phyloP scores from a whole-genome alignment of 2,113 vertebrate genomes.

The Python bivittatus region DNA sequence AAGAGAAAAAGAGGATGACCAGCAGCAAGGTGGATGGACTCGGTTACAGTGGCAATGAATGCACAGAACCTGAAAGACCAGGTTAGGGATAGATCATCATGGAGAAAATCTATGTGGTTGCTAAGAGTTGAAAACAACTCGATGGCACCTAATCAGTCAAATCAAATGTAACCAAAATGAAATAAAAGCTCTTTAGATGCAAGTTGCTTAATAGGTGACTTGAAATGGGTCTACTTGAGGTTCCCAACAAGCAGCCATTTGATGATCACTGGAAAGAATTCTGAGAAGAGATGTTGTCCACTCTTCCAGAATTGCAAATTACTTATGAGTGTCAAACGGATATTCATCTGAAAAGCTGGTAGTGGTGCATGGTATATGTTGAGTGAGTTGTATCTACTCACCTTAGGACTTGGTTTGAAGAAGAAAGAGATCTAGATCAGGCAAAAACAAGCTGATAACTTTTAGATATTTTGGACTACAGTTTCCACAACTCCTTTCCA shows the following conservation, averaged over 20 bases:
- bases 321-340: background rate
- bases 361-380: background rate
- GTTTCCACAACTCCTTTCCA: background rate
- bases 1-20: too few relatives aligned
- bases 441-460: background rate
- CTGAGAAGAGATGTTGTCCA: background rate
- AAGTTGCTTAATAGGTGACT: background rate
- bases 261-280: fast-evolving
- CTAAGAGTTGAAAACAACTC: too few relatives aligned
- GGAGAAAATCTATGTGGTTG: too few relatives aligned
- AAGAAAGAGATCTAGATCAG: background rate
- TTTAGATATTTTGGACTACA: background rate
- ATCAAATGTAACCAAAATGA: too few relatives aligned
- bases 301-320: background rate
- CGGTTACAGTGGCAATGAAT: too few relatives aligned
- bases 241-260: background rate
- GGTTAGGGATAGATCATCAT: too few relatives aligned
- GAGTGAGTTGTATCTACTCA: background rate
- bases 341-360: background rate
- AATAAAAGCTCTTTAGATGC: background rate
- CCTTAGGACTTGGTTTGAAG: background rate
- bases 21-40: too few relatives aligned
- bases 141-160: too few relatives aligned
- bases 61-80: too few relatives aligned
- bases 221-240: background rate